phyloP scores from a whole-genome alignment of 2,113 vertebrate genomes.

The Oreocharis arfaki region DNA sequence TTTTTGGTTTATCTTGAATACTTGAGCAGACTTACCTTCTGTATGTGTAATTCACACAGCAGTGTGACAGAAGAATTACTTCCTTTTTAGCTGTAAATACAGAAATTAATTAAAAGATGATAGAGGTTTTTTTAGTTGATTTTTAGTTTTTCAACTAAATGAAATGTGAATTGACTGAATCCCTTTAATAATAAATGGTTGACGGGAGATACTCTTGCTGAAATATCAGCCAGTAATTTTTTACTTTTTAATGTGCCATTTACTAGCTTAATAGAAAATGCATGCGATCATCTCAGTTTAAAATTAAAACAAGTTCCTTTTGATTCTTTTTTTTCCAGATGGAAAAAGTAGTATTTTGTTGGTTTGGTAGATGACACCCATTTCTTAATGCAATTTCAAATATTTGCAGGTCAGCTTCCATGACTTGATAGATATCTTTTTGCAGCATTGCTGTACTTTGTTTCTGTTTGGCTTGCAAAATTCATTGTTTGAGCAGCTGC shows the following conservation, averaged over 20 bases:
- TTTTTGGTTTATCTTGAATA: background rate
- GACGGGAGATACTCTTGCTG: background rate
- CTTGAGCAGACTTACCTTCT: background rate
- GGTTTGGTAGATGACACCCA: background rate
- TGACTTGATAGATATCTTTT: background rate
- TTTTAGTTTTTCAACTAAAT: background rate
- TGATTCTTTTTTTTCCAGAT: background rate
- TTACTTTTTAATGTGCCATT: background rate
- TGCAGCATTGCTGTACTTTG: background rate
- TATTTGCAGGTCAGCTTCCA: background rate
- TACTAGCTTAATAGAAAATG: background rate
- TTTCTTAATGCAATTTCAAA: background rate
- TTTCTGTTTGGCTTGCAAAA: background rate
- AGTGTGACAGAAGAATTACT: background rate
- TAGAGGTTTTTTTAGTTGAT: fast-evolving
- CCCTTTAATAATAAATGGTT: background rate
- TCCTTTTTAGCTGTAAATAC: background rate
- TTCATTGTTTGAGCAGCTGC: background rate
- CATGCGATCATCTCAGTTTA: background rate
- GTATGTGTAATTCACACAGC: background rate
- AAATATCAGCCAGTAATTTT: background rate
- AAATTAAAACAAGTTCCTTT: background rate
- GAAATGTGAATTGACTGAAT: background rate
- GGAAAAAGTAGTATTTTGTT: background rate
- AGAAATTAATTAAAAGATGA: background rate